phyloP scores from a whole-genome alignment of 2,797 vertebrate genomes.

The Lindbergichthys nudifrons region DNA sequence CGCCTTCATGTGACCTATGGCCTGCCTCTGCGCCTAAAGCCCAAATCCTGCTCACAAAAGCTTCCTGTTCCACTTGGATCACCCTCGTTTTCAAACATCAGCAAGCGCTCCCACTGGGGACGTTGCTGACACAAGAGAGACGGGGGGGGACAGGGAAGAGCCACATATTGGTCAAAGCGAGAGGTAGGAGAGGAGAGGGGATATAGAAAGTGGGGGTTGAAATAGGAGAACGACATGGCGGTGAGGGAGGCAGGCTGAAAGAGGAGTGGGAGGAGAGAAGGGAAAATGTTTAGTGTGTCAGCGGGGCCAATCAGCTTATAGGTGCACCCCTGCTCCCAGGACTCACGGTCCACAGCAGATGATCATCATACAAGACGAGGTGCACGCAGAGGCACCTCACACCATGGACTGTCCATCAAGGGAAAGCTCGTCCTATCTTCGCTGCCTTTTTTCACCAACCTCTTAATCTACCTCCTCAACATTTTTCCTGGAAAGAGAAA shows the following conservation, averaged over 20 bases:
- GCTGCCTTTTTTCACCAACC: conserved; percentile 21
- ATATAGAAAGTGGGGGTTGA: conserved; percentile 51
- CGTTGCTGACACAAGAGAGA: conserved; percentile 75
- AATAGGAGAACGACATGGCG: conserved; percentile 59
- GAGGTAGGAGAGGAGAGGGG: conserved; percentile 46
- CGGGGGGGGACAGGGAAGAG: conserved; percentile 56
- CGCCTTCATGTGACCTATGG: conserved; percentile 87
- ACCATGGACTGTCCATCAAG: conserved; percentile 52
- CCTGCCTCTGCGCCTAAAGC: conserved; percentile 86
- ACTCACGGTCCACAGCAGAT: conserved; percentile 55
- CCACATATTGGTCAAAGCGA: conserved; percentile 46
- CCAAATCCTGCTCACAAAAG: conserved; percentile 89
- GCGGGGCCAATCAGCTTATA: conserved; percentile 72
- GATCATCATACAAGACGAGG: conserved; percentile 65
- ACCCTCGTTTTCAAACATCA: conserved; percentile 83
- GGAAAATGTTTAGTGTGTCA: conserved; percentile 69
- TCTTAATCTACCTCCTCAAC: conserved; percentile 37
- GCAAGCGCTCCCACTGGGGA: conserved; percentile 76
- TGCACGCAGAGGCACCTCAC: conserved; percentile 44
- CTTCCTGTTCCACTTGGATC: conserved; percentile 89
- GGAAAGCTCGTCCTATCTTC: conserved; percentile 44
- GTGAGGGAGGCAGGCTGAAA: conserved; percentile 51
- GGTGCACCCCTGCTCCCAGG: conserved; percentile 72
- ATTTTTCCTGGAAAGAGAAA: conserved; percentile 62
- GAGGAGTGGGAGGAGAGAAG: conserved; percentile 72